Base-by-base conservation (phyloP, 2,113 vertebrate genomes). In the Oophaga pumilio region DNA sequence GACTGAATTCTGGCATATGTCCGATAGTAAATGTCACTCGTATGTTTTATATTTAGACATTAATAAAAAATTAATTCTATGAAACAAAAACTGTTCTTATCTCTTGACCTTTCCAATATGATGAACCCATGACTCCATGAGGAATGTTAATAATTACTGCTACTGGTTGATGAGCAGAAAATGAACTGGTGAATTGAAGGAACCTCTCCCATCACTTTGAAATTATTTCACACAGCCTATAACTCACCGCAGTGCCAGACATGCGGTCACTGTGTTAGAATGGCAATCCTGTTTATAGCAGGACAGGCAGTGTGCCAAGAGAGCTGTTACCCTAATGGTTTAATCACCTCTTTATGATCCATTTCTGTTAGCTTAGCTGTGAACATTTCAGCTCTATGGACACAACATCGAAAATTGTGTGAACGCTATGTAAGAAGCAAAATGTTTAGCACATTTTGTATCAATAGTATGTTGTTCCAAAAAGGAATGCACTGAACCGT, bases 301-400 rank as follows among this genome's bases (percentile, higher is more conserved):
- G 71, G 71, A 74, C 71, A 50, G 71, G 71, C 71, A 50, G 71
- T 8, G 28, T 74, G 71, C 71, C 71, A 74, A 50, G 33, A 74
- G 71, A 50, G 71, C 43, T 74, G 71, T 74, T 74, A 50, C 71
- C 71, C 33, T 50, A 74, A 50, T 74, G 71, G 18, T 50, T 74
- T 74, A 74, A 74, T 49, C 18, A 22, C 71, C 43, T 49, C 71
- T 50, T 74, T 50, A 74, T 74, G 71, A 49, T 74, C 43, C 43
- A 49, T 74, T 74, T 74, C 71, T 74, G 43, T 74, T 74, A 49
- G 22, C 71, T 74, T 74, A 74, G 43, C 71, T 74, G 71, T 74
- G 71, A 11, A 33, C 43, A 12, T 74, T 50, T 49, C 9, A 49
- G 43, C 43, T 49, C 33, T 49, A 50, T 12, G 50, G 71, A 74